Evolutionary conservation across 2,888 invertebrate species (phyloP).

Genomic region (Diaperis boleti): DNA sequence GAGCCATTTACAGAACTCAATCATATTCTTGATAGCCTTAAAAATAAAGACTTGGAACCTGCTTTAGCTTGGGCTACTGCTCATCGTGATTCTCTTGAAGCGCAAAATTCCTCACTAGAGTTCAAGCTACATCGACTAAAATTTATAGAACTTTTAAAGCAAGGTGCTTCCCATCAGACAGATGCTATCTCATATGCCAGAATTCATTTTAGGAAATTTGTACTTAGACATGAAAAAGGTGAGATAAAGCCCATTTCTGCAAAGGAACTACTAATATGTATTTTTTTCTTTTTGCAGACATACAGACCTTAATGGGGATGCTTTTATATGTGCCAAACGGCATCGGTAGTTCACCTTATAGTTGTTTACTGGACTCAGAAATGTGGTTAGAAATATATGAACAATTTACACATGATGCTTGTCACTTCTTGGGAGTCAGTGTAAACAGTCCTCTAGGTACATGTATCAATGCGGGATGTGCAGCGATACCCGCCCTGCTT

Average conservation of each 20-base stretch:
- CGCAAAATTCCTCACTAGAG: constrained; percentile 78
- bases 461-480: constrained; percentile 92
- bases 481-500: constrained; percentile 92
- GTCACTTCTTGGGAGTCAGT: constrained; percentile 89
- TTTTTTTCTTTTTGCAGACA: constrained; percentile 76
- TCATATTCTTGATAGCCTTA: constrained; percentile 88
- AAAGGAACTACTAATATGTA: not conserved
- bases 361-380: constrained; percentile 78
- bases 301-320: constrained; percentile 89
- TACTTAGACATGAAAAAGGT: constrained; percentile 82
- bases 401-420: constrained; percentile 92
- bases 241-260: constrained; percentile 28
- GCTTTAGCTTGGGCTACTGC: constrained; percentile 90
- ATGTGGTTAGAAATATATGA: constrained; percentile 91
- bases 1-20: constrained; percentile 88
- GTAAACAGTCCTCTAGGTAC: constrained; percentile 92
- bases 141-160: constrained; percentile 79
- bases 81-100: constrained; percentile 79
- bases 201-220: constrained; percentile 85
- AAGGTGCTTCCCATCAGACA: constrained; percentile 77
- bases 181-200: constrained; percentile 92
- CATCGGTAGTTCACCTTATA: constrained; percentile 84
- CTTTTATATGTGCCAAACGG: constrained; percentile 83
- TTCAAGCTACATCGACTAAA: constrained; percentile 86
- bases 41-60: constrained; percentile 82